Percentiles rank a stretch among this genome's conserved stretches.
phyloP scores from a whole-genome alignment of 2,888 invertebrate species.

The Sarcophaga caerulescens region DNA sequence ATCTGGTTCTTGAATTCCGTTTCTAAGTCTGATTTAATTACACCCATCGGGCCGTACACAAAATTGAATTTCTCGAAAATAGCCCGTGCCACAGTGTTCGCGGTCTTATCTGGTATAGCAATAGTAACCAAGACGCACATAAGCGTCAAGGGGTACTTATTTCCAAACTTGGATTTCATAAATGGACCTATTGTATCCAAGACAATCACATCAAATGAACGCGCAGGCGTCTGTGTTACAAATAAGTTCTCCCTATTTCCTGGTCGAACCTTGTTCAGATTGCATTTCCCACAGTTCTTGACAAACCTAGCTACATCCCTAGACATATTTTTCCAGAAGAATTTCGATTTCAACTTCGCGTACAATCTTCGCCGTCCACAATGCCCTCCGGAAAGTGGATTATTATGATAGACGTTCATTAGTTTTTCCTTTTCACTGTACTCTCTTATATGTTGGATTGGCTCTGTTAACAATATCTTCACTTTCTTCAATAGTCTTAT shows the following conservation, averaged over 20 bases:
- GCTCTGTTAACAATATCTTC: neutral
- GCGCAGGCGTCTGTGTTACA: no score
- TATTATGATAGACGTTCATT: neutral
- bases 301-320: neutral
- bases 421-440: neutral
- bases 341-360: conserved; percentile 14
- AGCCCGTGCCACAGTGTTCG: neutral
- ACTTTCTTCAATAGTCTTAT: neutral
- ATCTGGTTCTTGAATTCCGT: conserved; percentile 14
- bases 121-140: neutral
- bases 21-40: conserved; percentile 14
- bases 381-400: neutral
- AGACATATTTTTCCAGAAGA: neutral
- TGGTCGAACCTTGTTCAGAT: no score
- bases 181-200: neutral
- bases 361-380: conserved; percentile 1
- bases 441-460: neutral
- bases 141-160: neutral
- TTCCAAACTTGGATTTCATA: neutral
- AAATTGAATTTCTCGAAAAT: conserved; percentile 18
- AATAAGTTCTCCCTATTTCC: neutral
- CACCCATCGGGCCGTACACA: conserved; percentile 4
- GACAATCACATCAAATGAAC: neutral
- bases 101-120: neutral
- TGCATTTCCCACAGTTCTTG: neutral